These are phyloP conservation scores for Oreortyx pictus DNA, from an alignment of 2,797 vertebrate species.

Conservation along the genomic window DNA sequence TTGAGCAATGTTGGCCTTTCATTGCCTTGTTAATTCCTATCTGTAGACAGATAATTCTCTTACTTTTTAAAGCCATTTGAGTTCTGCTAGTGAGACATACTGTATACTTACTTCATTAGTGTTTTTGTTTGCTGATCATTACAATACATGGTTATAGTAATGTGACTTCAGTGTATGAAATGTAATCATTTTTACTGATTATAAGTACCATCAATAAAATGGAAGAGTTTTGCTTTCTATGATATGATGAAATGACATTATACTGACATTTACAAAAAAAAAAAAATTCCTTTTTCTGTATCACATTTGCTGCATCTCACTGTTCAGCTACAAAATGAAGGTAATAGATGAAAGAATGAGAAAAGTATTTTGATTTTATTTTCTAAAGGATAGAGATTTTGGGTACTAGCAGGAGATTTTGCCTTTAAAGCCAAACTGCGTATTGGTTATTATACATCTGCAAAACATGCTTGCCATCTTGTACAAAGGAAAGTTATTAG, in stretches of 20 bases:
- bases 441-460: neutral
- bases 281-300: neutral
- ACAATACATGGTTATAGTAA: neutral
- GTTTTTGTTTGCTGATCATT: neutral
- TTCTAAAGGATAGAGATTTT: neutral
- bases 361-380: slow-evolving; percentile 39
- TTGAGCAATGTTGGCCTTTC: neutral
- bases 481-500: neutral
- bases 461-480: neutral
- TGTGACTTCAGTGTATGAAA: slow-evolving; percentile 41
- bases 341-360: slow-evolving; percentile 16
- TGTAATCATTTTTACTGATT: slow-evolving; percentile 37
- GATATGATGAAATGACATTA: slow-evolving; percentile 26
- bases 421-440: neutral
- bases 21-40: neutral
- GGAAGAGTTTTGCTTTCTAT: neutral
- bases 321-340: neutral
- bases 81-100: neutral
- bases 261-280: slow-evolving; percentile 54
- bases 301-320: slow-evolving; percentile 17
- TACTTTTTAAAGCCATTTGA: slow-evolving; percentile 9
- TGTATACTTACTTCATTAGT: neutral
- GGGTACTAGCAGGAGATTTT: neutral
- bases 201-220: slow-evolving; percentile 10
- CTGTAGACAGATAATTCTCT: neutral